These are phyloP conservation scores for Trichosurus vulpecula DNA, from an alignment of 2,797 vertebrate genomes.

Conservation along the genomic window DNA sequence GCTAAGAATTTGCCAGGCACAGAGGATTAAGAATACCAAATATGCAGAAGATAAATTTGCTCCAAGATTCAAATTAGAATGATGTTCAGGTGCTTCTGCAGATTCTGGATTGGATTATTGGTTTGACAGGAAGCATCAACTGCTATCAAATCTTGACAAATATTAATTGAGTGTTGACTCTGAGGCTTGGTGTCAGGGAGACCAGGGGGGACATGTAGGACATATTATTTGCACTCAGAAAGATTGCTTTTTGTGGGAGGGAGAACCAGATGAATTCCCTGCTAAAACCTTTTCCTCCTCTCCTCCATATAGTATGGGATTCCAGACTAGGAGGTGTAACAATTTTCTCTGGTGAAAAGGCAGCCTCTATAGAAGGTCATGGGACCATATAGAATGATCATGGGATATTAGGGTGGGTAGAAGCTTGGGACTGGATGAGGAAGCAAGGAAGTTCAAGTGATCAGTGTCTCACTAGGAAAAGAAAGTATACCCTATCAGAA, in stretches of 20 bases:
- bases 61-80: neutral
- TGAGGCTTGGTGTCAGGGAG: neutral
- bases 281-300: neutral
- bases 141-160: neutral
- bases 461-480: neutral
- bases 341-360: neutral
- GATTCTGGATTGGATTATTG: neutral
- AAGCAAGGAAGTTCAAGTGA: neutral
- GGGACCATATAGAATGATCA: too few species aligned
- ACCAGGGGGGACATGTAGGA: neutral
- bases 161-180: neutral
- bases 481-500: neutral
- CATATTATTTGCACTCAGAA: neutral
- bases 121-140: neutral
- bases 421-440: neutral
- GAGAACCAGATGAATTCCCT: neutral
- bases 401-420: neutral
- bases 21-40: neutral
- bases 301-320: neutral
- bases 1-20: neutral
- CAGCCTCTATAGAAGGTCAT: neutral
- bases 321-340: neutral
- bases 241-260: neutral
- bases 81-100: neutral
- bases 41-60: neutral